Percentiles rank a stretch among this genome's conserved stretches.
These are phyloP conservation scores for Nephila pilipes DNA, from an alignment of 1,140 invertebrate species.

Conservation along the genomic window DNA sequence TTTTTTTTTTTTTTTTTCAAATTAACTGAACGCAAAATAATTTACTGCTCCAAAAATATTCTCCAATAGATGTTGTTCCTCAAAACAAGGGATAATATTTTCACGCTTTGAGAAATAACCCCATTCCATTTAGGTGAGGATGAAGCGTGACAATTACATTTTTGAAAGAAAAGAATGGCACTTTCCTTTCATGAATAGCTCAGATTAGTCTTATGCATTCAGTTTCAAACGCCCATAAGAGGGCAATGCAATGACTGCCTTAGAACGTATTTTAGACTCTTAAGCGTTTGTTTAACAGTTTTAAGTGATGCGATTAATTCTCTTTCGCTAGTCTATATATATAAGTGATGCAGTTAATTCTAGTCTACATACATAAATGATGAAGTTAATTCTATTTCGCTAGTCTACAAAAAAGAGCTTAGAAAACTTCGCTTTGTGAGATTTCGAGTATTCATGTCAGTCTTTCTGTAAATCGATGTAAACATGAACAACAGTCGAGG, in stretches of 20 bases:
- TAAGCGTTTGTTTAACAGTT: neutral
- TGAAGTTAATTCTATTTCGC: neutral
- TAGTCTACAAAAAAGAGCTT: neutral
- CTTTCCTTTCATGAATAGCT: neutral
- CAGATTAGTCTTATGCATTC: neutral
- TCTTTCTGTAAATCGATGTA: neutral
- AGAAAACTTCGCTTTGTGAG: neutral
- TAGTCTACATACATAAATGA: too few relatives aligned
- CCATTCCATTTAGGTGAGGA: neutral
- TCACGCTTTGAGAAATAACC: neutral
- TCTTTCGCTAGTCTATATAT: constrained; percentile 4
- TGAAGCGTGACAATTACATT: neutral
- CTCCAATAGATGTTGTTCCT: neutral
- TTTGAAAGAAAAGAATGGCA: neutral
- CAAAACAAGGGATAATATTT: neutral
- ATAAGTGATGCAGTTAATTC: neutral
- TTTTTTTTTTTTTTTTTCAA: too few relatives aligned
- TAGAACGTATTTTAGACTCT: neutral
- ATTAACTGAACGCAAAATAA: too few relatives aligned
- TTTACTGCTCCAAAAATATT: neutral
- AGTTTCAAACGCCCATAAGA: neutral
- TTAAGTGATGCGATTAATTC: neutral
- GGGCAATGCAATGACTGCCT: neutral
- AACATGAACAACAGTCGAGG: neutral
- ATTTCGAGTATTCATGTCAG: neutral